phyloP scores from a whole-genome alignment of 2,113 vertebrate genomes.

The Promerops cafer region DNA sequence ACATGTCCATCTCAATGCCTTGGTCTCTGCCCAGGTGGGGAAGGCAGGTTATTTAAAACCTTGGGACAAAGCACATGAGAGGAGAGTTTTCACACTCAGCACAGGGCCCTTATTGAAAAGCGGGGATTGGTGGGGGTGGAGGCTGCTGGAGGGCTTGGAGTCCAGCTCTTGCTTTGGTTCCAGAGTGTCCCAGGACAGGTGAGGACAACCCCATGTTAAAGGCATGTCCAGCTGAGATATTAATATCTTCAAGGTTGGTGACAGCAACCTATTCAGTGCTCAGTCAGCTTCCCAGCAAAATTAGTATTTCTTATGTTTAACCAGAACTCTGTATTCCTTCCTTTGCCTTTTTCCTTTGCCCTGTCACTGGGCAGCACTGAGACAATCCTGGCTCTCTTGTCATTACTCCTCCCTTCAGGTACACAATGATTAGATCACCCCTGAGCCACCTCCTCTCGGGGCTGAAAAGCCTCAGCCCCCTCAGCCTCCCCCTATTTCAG shows the following conservation, averaged over 20 bases:
- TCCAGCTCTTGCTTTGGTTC: background rate
- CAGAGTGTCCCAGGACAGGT: too few species aligned
- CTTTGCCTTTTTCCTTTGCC: background rate
- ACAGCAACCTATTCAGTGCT: background rate
- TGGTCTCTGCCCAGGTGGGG: background rate
- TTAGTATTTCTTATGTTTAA: background rate
- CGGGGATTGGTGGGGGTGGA: too few species aligned
- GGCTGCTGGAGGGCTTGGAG: background rate
- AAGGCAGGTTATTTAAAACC: background rate
- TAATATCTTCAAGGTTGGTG: fast-evolving
- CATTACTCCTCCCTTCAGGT: too few species aligned
- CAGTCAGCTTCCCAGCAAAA: background rate
- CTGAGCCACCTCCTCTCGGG: background rate
- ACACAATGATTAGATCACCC: too few species aligned
- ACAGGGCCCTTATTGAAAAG: background rate
- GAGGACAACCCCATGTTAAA: background rate
- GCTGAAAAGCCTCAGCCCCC: background rate
- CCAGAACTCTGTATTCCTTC: background rate
- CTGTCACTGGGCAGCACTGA: background rate
- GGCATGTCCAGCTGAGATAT: background rate
- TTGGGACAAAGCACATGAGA: background rate
- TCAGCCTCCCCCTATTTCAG: background rate
- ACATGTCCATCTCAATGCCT: background rate
- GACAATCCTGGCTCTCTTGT: background rate
- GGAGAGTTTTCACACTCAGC: background rate